A percentile compares a stretch with the other conserved stretches of the same genome.
These are phyloP conservation scores for Fringilla coelebs DNA, from an alignment of 2,797 vertebrate genomes.

Conservation along the genomic window DNA sequence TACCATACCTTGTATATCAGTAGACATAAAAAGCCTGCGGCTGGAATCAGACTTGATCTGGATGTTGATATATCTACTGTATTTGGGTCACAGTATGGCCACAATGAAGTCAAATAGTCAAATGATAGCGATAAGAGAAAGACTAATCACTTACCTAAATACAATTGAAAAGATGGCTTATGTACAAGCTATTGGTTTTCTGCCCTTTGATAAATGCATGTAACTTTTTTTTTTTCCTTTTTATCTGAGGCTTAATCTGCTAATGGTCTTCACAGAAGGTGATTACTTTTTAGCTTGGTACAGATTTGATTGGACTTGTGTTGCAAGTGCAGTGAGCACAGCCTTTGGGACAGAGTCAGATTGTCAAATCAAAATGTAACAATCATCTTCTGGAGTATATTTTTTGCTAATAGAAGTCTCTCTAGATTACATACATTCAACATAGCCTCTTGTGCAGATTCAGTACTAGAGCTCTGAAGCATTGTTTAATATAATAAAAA, in stretches of 20 bases:
- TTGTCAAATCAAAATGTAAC: not conserved
- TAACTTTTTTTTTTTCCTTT: slow-evolving; percentile 59
- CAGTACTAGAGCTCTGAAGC: not conserved
- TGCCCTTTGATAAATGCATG: slow-evolving; percentile 55
- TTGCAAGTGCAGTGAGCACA: not conserved
- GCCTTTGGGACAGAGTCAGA: not conserved
- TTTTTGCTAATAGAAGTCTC: not conserved
- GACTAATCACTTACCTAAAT: slow-evolving; percentile 61
- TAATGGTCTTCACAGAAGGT: slow-evolving; percentile 67
- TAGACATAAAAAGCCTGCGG: not conserved
- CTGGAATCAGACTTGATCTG: slow-evolving; percentile 13
- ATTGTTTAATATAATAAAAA: not conserved
- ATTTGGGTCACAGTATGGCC: slow-evolving; percentile 59
- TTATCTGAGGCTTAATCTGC: slow-evolving; percentile 63
- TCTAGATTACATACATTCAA: not conserved
- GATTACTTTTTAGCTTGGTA: slow-evolving; percentile 61
- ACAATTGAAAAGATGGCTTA: slow-evolving; percentile 57
- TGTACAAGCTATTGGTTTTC: slow-evolving; percentile 48
- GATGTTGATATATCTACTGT: slow-evolving; percentile 32
- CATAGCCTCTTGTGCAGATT: not conserved
- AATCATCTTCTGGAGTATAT: not conserved
- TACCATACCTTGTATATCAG: not conserved
- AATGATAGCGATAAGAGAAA: slow-evolving; percentile 55
- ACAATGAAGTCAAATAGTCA: slow-evolving; percentile 40
- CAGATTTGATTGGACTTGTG: slow-evolving; percentile 52